Conservation (phyloP, 92 coral and sea anemone genomes). For the Galaxea fascicularis region DNA sequence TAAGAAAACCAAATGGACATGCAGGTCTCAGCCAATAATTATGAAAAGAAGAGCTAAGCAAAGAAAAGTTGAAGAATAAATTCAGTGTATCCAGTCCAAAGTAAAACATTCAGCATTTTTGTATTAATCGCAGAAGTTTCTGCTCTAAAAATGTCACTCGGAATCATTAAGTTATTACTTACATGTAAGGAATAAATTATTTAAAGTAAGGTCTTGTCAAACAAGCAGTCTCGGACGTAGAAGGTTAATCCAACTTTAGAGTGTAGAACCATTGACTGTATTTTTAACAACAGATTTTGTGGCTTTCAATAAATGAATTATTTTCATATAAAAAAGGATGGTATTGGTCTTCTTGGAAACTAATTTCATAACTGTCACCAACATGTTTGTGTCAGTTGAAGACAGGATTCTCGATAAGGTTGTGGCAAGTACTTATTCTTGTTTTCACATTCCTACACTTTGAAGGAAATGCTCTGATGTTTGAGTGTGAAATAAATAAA, state of each 20-base stretch:
- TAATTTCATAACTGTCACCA: neutral
- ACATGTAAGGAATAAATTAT: too few relatives aligned
- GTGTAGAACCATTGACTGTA: neutral
- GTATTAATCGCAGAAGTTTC: neutral
- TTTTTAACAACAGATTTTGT: neutral
- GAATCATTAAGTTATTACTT: too few relatives aligned
- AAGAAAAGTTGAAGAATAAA: constrained; percentile 27
- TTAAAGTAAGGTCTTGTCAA: neutral
- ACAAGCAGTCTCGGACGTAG: neutral
- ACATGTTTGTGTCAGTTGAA: neutral
- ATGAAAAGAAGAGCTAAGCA: constrained; percentile 35
- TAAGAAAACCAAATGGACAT: constrained; percentile 19
- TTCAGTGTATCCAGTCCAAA: neutral
- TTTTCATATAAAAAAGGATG: neutral
- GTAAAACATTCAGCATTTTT: neutral
- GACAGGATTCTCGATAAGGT: neutral
- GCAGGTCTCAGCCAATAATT: constrained; percentile 44
- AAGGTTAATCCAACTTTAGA: neutral
- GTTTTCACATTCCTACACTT: neutral
- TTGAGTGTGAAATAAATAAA: neutral
- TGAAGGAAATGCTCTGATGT: neutral
- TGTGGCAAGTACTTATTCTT: neutral
- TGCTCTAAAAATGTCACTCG: neutral
- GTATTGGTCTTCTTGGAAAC: too few relatives aligned
- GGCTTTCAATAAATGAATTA: neutral